A percentile compares a stretch with the other conserved stretches of the same genome.
Conservation (phyloP, 2,113 vertebrate species). For the Trichomycterus rosablanca region DNA sequence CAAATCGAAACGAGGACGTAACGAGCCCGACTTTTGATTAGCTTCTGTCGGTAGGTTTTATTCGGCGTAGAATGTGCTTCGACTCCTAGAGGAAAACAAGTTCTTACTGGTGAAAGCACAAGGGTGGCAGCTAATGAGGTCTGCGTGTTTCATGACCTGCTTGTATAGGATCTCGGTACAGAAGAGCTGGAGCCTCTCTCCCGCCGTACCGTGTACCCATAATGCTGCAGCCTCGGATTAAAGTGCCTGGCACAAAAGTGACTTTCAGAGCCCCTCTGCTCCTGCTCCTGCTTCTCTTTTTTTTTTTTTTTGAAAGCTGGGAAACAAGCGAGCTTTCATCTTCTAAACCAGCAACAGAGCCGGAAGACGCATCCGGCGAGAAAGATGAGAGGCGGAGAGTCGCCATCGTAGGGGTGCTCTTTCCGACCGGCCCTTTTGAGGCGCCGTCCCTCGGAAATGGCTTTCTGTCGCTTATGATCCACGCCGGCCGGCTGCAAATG, state of each 20-base stretch:
- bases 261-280: conserved; percentile 59
- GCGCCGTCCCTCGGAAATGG: conserved; percentile 46
- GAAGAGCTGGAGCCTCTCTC: conserved; percentile 3
- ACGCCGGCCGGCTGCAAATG: conserved; percentile 39
- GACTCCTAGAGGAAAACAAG: too few relatives aligned
- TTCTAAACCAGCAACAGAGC: conserved; percentile 58
- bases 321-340: conserved; percentile 71
- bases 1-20: too few relatives aligned
- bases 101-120: conserved; percentile 26
- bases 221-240: conserved; percentile 25
- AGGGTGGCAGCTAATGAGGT: conserved; percentile 42
- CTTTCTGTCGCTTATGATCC: conserved; percentile 38
- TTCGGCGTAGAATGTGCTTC: too few relatives aligned
- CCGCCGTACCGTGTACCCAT: not conserved
- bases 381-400: conserved; percentile 18
- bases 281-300: too few relatives aligned
- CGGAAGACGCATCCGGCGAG: conserved; percentile 40
- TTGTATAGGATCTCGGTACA: not conserved
- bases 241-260: conserved; percentile 58
- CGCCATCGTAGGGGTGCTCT: conserved; percentile 17
- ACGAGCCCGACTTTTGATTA: too few relatives aligned
- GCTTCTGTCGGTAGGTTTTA: too few relatives aligned
- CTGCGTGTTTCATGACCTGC: conserved; percentile 4
- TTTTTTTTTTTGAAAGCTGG: conserved; percentile 66
- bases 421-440: conserved; percentile 26